phyloP scores from a whole-genome alignment of 2,113 vertebrate genomes.

The Clinocottus analis region DNA sequence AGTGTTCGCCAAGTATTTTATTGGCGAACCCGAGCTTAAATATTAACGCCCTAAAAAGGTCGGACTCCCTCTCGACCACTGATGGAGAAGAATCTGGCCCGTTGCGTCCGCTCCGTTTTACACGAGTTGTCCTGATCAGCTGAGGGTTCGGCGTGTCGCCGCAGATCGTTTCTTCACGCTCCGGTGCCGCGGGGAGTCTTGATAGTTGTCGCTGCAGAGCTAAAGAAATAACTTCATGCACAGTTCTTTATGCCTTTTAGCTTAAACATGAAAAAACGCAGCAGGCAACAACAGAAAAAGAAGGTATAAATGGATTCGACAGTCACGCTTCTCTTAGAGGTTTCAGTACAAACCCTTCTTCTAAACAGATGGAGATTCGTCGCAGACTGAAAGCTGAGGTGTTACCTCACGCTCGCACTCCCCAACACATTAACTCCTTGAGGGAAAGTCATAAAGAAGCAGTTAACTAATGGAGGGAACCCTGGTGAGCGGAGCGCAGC shows the following conservation, averaged over 20 bases:
- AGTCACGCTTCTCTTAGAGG: neutral
- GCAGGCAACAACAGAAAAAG: neutral
- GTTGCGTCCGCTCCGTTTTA: neutral
- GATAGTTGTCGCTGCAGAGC: constrained; percentile 22
- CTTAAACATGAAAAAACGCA: neutral
- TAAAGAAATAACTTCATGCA: neutral
- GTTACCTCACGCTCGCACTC: constrained; percentile 39
- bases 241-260: neutral
- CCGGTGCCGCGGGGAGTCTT: neutral
- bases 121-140: constrained; percentile 18
- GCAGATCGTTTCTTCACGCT: constrained; percentile 36
- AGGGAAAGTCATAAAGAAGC: constrained; percentile 64
- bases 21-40: constrained; percentile 58
- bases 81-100: neutral
- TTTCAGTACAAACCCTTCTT: neutral
- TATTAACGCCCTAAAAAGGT: constrained; percentile 50
- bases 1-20: constrained; percentile 49
- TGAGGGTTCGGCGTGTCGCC: neutral
- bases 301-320: neutral
- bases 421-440: constrained; percentile 48
- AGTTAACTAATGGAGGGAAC: constrained; percentile 62
- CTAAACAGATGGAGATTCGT: constrained; percentile 51
- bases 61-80: constrained; percentile 9
- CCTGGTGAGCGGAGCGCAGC: constrained; percentile 67
- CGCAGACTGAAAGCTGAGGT: constrained; percentile 30